Evolutionary conservation across 1,140 invertebrate genomes (phyloP).

Genomic region (Telenomus remus): DNA sequence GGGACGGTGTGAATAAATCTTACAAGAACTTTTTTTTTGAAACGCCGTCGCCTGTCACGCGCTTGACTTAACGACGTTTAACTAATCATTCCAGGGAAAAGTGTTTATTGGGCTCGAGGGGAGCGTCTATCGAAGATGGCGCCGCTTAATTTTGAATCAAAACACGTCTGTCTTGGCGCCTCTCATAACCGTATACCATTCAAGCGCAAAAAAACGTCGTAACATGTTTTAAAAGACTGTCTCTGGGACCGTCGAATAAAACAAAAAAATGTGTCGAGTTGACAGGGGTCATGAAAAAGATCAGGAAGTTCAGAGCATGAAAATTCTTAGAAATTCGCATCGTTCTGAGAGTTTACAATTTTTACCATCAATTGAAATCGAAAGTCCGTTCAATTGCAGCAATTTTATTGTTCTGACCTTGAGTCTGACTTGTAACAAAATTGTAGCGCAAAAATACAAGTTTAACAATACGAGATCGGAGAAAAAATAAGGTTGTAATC

Average conservation of each 20-base stretch:
- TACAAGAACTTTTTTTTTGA: slow-evolving; percentile 6
- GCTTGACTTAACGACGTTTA: slow-evolving; percentile 57
- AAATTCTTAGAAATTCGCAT: too few species aligned
- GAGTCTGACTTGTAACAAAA: too few species aligned
- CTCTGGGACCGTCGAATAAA: slow-evolving; percentile 5
- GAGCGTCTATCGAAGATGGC: slow-evolving; percentile 45
- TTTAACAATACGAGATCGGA: too few species aligned
- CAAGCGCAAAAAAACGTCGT: slow-evolving; percentile 27
- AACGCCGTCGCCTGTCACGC: slow-evolving; percentile 53
- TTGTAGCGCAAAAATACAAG: too few species aligned
- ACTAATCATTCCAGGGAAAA: slow-evolving; percentile 59
- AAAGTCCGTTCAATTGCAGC: too few species aligned
- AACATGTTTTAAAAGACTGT: slow-evolving; percentile 11
- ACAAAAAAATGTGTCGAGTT: neutral
- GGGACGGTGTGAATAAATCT: slow-evolving; percentile 54
- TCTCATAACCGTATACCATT: slow-evolving; percentile 19
- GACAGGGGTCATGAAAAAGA: too few species aligned
- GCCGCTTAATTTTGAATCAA: slow-evolving; percentile 59
- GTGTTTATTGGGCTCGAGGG: slow-evolving; percentile 48
- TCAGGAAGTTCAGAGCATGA: too few species aligned
- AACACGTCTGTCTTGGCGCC: slow-evolving; percentile 54
- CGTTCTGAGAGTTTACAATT: too few species aligned
- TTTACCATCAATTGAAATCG: too few species aligned
- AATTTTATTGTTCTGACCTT: too few species aligned
- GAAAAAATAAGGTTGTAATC: too few species aligned